Base-by-base conservation (phyloP, 2,113 vertebrate genomes). In the Phoenicopterus ruber region DNA sequence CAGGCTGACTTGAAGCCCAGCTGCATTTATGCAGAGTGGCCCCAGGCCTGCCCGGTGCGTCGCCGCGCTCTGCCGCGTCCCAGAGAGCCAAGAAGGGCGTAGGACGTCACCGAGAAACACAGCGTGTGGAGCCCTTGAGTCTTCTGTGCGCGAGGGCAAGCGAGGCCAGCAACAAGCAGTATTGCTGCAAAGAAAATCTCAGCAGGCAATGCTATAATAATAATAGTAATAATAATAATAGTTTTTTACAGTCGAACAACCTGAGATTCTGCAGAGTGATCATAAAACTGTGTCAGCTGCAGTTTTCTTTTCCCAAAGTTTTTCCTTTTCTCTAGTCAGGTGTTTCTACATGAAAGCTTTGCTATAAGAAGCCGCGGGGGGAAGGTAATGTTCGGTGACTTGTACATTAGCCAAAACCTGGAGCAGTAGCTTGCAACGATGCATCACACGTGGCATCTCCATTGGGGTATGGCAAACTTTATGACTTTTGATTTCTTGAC, bases 361-460 rank as follows among this genome's bases (percentile, higher is more conserved):
- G 58, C 62, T 52, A 1, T 38, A 29, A 36, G 80, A 77, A 85
- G 70, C 42, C 49, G 36, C 3, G 17, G 34, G 59, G 62, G 57
- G 28, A 87, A 63, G 18, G 36, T 16, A 25, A 83, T 1, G 7
- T 55, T 63, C n/a, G 67, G 54, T 52, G 52, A 42, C 58, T 36
- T 32, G 20, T 12, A 8, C 9, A 1, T 66, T 25, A 44, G 49
- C 34, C 10, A 28, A 69, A 93, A 49, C 19, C 11, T 5, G 4
- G 62, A 65, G 70, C 84, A 87, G 61, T 17, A 29, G 28, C 15
- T 58, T 52, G n/a, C 18, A 40, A 19, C 55, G 24, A 7, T 8
- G 40, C 0, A 0, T 72, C 3, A 2, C 5, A 1, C 4, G 6
- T 69, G 74, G 32, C 36, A 26, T 59, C 34, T 86, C 25, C 49